Base-by-base conservation (phyloP, 2,888 invertebrate species). In the Microctonus hyperodae region DNA sequence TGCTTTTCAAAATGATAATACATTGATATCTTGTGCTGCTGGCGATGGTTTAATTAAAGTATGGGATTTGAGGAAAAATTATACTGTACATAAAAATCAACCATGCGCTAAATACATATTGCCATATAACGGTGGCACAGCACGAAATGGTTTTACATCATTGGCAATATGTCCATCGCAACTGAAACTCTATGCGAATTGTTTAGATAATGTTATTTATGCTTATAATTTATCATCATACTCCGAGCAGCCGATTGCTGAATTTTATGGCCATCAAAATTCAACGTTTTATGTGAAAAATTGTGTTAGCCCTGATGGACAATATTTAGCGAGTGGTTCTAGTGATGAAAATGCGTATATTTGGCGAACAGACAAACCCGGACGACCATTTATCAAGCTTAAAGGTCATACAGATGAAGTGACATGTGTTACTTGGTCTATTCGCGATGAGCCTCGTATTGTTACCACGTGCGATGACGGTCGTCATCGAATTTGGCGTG, bases 381-480 rank as follows among this genome's bases (percentile, higher is more conserved):
- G 85, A 35, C 83, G 86, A 67, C 94, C 95, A 0, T 81, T 94
- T 10, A 88, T 91, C 22, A 87, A 88, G 60, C 85, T 96, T 4
- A 85, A 86, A 0, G 95, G 95, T 0, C 96, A 96, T 79, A 86
- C 88, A 51, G 92, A 92, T 9, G 96, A 96, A 86, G 96, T 96
- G 0, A 94, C 95, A 0, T 92, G 93, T 79, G 93, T 95, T 1
- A 91, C 92, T 1, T 96, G 95, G 95, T 89, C 90, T 73, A 77
- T 72, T 57, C 81, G 83, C 10, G 87, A 87, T 6, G 88, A 89
- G 78, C 82, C 86, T 20, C 88, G 88, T 80, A 83, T 94, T 55
- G 91, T 93, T 13, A 95, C 95, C 0, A 93, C 94, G 82, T 91
- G 93, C 58, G 95, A 95, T 80, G 95, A 95, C 85, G 90, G 91